Evolutionary conservation across 2,797 vertebrate species (phyloP).

Genomic region (Propithecus perrieri): DNA sequence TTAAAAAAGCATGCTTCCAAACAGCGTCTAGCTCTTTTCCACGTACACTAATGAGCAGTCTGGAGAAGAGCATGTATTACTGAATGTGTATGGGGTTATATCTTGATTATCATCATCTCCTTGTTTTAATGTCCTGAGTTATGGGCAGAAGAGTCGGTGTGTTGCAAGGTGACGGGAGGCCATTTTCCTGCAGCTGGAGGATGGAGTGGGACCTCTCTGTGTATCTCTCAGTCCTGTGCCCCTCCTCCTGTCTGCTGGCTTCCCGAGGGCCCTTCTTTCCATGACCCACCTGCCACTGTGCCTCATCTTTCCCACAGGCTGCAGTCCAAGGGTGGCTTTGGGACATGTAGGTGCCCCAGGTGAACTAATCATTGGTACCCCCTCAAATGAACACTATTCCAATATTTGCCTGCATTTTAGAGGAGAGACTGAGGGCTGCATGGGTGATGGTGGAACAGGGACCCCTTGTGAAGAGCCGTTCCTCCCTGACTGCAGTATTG

Average conservation of each 20-base stretch:
- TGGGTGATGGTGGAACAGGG: not conserved
- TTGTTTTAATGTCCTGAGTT: not conserved
- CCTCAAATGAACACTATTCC: not conserved
- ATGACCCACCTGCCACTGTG: not conserved
- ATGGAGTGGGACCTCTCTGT: not conserved
- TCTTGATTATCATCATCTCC: not conserved
- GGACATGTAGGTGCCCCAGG: not conserved
- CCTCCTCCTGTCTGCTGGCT: not conserved
- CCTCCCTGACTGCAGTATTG: not conserved
- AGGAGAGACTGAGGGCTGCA: not conserved
- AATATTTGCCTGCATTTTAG: not conserved
- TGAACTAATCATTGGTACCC: not conserved
- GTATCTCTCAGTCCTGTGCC: not conserved
- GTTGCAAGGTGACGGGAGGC: not conserved
- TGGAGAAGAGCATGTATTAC: not conserved
- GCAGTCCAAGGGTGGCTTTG: not conserved
- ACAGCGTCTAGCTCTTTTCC: not conserved
- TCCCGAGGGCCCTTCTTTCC: not conserved
- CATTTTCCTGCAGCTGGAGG: not conserved
- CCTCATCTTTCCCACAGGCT: not conserved
- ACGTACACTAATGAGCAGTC: not conserved
- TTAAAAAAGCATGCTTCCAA: not conserved
- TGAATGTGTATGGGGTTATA: not conserved
- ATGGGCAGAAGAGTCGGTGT: not conserved
- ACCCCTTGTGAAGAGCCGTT: not conserved